Conservation (phyloP, 2,888 invertebrate species). For the Pelosia muscerda region DNA sequence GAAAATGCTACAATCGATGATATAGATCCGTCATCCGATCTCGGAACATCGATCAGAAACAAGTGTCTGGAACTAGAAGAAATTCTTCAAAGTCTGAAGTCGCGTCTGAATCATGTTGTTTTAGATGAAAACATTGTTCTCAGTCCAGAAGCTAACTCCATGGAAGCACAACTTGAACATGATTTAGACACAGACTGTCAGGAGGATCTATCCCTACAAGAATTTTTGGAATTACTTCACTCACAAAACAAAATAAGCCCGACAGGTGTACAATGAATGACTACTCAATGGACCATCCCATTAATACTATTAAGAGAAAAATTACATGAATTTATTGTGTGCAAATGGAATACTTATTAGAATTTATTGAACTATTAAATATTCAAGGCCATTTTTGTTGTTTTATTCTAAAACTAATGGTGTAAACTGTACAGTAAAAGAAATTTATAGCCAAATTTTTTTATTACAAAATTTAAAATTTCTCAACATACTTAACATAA, state of each 20-base stretch:
- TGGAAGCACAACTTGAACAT: conserved; percentile 83
- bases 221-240: conserved; percentile 81
- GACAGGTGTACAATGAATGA: conserved; percentile 75
- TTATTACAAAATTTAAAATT: not conserved
- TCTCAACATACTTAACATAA: not conserved
- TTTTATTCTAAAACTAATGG: conserved; percentile 41
- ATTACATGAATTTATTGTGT: conserved; percentile 78
- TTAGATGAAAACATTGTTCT: conserved; percentile 83
- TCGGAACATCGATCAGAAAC: conserved; percentile 82
- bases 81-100: conserved; percentile 82
- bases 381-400: conserved; percentile 56
- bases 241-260: conserved; percentile 79
- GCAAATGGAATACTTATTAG: conserved; percentile 74
- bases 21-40: conserved; percentile 82
- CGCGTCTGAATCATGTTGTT: conserved; percentile 83
- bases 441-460: not conserved
- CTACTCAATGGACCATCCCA: conserved; percentile 31
- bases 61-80: conserved; percentile 84
- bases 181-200: conserved; percentile 85
- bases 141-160: conserved; percentile 82
- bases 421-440: not conserved
- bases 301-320: conserved; percentile 59
- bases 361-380: conserved; percentile 70
- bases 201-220: conserved; percentile 83
- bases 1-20: conserved; percentile 80